Base-by-base conservation (phyloP, 2,888 invertebrate genomes). In the Metopia argyrocephala region DNA sequence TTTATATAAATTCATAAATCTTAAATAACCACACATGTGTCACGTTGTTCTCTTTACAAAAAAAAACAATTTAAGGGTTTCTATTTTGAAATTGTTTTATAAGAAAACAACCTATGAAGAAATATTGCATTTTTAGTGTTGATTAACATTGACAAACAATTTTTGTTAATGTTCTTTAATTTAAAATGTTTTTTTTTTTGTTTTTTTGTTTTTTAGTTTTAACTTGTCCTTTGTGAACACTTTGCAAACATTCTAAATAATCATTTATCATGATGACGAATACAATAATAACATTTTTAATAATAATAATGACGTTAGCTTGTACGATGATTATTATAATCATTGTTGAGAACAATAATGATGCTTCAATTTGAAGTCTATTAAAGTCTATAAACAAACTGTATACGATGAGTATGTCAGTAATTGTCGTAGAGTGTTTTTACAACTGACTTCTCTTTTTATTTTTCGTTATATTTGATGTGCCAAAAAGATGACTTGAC, bases 91-190 rank as follows among this genome's bases (percentile, higher is more conserved):
- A 75, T n/a, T 71, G 62, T 79, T 76, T 66, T 66, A 70, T 70
- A 71, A 71, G 71, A 71, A 66, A 56, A 27, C 23, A 46, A 3
- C 3, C 27, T 1, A 6, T 56, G 1, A 38, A 12, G 38, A 38
- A 15, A 38, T n/a, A n/a, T n/a, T n/a, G n/a, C n/a, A n/a, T n/a
- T n/a, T n/a, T n/a, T n/a, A 21, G 27, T 70, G 12, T 64, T 69
- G 28, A 70, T 70, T 74, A 79, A 74, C 79, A 79, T 69, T 74
- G 74, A 69, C 69, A 68, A 74, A 64, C 69, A 64, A 68, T 59
- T 68, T 73, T 56, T 23, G 56, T 57, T 73, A 79, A 50, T 64
- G 56, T 46, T 73, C 48, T 73, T 68, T 46, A 48, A 57, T 28
- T 46, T 20, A 9, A 65, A 18, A 38, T 48, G 23, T 64, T 25